Percentiles rank a stretch among this genome's conserved stretches.
These are phyloP conservation scores for Pemphredon lugubris DNA, from an alignment of 2,888 invertebrate genomes.

Conservation along the genomic window DNA sequence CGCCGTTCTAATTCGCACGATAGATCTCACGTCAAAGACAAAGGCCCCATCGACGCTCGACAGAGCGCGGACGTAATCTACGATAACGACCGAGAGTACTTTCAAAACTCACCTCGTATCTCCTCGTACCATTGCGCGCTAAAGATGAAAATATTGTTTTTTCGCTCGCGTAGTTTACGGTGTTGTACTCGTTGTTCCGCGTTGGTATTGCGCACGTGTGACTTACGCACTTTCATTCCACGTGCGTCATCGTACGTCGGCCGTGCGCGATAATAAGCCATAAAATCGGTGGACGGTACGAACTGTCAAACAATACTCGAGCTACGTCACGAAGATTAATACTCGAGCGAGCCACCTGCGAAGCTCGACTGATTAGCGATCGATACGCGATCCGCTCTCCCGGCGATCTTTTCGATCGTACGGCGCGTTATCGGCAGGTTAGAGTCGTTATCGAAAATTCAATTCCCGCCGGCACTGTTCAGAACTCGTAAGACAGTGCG, in stretches of 20 bases:
- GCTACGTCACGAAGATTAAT: slow-evolving; percentile 50
- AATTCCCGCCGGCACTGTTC: no score
- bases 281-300: slow-evolving; percentile 19
- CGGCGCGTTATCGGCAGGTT: slow-evolving; percentile 22
- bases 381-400: slow-evolving; percentile 10
- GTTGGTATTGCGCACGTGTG: background rate
- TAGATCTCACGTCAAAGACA: no score
- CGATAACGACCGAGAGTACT: background rate
- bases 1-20: no score
- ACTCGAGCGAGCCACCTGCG: slow-evolving; percentile 33
- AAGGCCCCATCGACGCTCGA: background rate
- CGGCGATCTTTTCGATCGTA: background rate
- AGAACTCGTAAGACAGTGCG: no score
- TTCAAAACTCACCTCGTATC: background rate
- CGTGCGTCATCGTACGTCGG: slow-evolving; percentile 46
- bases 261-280: slow-evolving; percentile 43
- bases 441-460: no score
- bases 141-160: slow-evolving; percentile 14
- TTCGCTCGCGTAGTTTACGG: background rate
- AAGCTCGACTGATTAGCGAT: slow-evolving; percentile 28
- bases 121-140: background rate
- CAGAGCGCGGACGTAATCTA: background rate
- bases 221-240: background rate
- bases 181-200: background rate
- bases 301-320: slow-evolving; percentile 17